Conservation (phyloP, 2,888 invertebrate species). For the Platynereis dumerilii region DNA sequence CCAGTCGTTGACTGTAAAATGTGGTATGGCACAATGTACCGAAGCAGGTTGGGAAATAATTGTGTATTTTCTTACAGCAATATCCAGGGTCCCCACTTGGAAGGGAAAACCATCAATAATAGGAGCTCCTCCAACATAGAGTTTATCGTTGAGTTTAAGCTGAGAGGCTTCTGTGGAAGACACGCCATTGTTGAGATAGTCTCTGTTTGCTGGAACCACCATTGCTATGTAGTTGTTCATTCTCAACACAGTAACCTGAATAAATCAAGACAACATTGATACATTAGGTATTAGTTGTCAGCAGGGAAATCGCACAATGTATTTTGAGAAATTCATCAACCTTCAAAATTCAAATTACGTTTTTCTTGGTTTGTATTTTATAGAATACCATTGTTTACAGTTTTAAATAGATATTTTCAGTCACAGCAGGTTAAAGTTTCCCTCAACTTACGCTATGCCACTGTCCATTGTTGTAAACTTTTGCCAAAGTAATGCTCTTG, state of each 20-base stretch:
- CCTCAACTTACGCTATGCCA: slow-evolving; percentile 37
- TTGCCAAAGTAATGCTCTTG: slow-evolving; percentile 25
- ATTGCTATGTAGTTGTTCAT: slow-evolving; percentile 41
- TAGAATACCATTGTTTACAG: too few species aligned
- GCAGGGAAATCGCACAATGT: too few species aligned
- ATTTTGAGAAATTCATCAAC: too few species aligned
- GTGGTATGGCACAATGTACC: too few species aligned
- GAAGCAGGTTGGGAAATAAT: too few species aligned
- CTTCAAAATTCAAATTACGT: too few species aligned
- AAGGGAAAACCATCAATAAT: slow-evolving; percentile 16
- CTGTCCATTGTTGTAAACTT: slow-evolving; percentile 38
- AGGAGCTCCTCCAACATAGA: slow-evolving; percentile 38
- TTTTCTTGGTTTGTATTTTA: too few species aligned
- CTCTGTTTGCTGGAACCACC: slow-evolving; percentile 34
- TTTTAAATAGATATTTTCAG: too few species aligned
- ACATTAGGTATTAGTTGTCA: too few species aligned
- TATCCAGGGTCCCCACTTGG: slow-evolving; percentile 2
- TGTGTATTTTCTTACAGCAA: slow-evolving; percentile 24
- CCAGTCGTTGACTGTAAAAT: too few species aligned
- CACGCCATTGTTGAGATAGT: slow-evolving; percentile 40
- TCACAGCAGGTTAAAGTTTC: too few species aligned
- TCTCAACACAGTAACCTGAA: slow-evolving; percentile 39
- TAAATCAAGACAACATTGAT: not conserved
- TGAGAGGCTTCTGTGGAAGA: slow-evolving; percentile 10
- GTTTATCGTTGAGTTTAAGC: slow-evolving; percentile 22